These are phyloP conservation scores for Canis aureus DNA, from an alignment of 2,113 vertebrate genomes.

Conservation along the genomic window DNA sequence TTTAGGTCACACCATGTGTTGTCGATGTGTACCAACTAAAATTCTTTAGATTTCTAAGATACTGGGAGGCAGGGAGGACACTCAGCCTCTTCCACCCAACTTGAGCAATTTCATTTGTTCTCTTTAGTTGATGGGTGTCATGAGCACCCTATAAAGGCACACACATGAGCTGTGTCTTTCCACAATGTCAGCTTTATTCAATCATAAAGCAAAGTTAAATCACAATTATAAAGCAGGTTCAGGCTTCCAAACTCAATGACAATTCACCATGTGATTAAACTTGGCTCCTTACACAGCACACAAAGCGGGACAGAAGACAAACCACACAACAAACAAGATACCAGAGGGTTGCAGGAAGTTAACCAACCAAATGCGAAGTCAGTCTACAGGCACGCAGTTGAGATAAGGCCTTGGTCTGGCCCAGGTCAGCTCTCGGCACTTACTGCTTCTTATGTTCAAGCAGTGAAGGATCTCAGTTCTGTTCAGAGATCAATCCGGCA, in stretches of 20 bases:
- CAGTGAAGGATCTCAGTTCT: neutral
- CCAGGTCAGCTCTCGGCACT: neutral
- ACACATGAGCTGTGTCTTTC: neutral
- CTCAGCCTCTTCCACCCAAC: neutral
- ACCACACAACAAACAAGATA: neutral
- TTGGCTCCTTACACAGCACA: neutral
- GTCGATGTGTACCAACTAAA: neutral
- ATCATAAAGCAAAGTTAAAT: neutral
- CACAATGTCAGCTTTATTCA: neutral
- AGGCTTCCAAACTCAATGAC: neutral
- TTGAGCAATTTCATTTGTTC: neutral
- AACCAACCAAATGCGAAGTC: neutral
- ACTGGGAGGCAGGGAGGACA: neutral
- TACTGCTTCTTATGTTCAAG: neutral
- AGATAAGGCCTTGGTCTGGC: neutral
- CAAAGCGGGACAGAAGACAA: neutral
- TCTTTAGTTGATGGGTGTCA: neutral
- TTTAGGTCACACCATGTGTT: neutral
- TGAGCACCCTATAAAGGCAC: neutral
- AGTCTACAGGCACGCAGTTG: neutral
- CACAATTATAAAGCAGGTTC: neutral
- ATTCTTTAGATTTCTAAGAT: constrained; percentile 4
- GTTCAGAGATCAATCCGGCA: neutral
- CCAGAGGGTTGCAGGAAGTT: neutral
- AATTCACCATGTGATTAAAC: neutral